Conservation (phyloP, 2,797 vertebrate species). For the Notamacropus eugenii region DNA sequence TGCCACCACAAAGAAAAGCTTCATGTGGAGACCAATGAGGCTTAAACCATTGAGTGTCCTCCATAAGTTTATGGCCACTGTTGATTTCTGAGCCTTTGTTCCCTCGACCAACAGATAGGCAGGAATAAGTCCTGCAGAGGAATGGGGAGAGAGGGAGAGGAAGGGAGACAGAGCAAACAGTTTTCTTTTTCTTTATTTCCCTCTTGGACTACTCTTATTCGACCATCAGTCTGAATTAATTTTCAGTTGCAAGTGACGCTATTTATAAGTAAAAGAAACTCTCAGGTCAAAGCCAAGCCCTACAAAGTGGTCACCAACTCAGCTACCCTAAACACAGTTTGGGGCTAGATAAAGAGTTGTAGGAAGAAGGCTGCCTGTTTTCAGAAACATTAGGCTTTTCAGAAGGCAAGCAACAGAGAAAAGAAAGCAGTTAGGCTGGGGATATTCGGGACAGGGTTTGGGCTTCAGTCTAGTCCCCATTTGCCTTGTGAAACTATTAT, state of each 20-base stretch:
- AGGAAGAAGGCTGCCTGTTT: not conserved
- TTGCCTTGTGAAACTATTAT: slow-evolving; percentile 59
- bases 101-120: not conserved
- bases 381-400: not conserved
- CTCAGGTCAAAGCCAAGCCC: fast-evolving
- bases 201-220: not conserved
- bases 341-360: not conserved
- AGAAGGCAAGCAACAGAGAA: not conserved
- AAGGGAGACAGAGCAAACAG: not conserved
- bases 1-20: not conserved
- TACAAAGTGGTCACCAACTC: not conserved
- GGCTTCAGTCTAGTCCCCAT: not conserved
- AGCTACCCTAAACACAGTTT: not conserved
- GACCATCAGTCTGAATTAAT: not conserved
- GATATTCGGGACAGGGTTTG: not conserved
- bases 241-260: not conserved
- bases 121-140: not conserved
- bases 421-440: fast-evolving
- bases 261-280: not conserved
- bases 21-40: not conserved
- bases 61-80: not conserved
- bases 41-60: not conserved
- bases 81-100: not conserved
- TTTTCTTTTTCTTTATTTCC: not conserved
- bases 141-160: not conserved